Conservation (phyloP, 2,888 invertebrate species). For the Strigamia maritima region DNA sequence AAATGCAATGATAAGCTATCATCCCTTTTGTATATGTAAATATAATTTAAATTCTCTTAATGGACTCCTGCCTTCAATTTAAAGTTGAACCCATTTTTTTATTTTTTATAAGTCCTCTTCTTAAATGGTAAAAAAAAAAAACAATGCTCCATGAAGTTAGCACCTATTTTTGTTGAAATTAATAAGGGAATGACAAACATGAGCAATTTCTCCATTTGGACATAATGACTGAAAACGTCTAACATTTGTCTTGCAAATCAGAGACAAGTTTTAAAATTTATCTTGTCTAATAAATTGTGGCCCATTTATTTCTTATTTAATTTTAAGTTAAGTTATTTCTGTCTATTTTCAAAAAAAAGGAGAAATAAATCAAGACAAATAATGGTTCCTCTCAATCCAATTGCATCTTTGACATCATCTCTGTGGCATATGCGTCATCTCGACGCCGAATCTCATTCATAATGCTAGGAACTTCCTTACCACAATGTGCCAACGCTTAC, state of each 20-base stretch:
- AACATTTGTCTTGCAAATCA: neutral
- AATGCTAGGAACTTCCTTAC: neutral
- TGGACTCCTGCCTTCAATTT: no score
- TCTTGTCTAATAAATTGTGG: neutral
- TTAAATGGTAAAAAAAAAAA: neutral
- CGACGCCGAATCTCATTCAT: conserved; percentile 19
- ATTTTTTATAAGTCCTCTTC: no score
- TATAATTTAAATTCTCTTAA: neutral
- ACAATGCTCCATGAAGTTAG: neutral
- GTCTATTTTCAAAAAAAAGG: neutral
- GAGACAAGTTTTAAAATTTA: neutral
- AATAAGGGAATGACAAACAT: neutral
- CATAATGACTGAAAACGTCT: neutral
- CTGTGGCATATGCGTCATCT: conserved; percentile 8
- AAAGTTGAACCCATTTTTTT: no score
- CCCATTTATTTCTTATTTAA: neutral
- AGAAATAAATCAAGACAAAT: neutral
- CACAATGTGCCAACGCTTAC: neutral
- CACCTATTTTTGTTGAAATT: conserved; percentile 12
- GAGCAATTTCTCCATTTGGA: neutral
- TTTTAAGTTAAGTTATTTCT: neutral
- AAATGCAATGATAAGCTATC: neutral
- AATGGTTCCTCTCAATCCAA: neutral
- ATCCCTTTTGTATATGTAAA: neutral
- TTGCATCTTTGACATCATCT: neutral